phyloP scores from a whole-genome alignment of 1,140 invertebrate genomes.

The Gonatopus flavifemur region DNA sequence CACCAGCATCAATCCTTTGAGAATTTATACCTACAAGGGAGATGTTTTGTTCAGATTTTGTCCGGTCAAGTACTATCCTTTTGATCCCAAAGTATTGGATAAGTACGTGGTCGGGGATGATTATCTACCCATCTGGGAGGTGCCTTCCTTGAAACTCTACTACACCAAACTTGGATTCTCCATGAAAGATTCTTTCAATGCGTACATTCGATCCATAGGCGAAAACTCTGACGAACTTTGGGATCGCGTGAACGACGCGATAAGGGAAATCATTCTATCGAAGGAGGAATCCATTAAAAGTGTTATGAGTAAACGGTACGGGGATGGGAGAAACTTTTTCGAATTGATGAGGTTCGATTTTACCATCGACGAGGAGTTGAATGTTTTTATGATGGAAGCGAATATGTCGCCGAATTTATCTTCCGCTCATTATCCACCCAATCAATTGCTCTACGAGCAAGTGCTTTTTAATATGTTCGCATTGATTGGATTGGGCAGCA shows the following conservation, averaged over 20 bases:
- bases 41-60: constrained; percentile 93
- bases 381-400: constrained; percentile 90
- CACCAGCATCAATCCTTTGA: constrained; percentile 87
- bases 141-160: constrained; percentile 78
- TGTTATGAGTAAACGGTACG: constrained; percentile 53
- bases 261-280: constrained; percentile 70
- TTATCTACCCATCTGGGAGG: constrained; percentile 92
- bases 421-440: constrained; percentile 87
- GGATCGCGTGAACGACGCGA: constrained; percentile 78
- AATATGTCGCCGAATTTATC: constrained; percentile 99
- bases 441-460: constrained; percentile 89
- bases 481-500: constrained; percentile 74
- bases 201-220: constrained; percentile 70
- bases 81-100: constrained; percentile 76
- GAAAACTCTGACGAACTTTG: constrained; percentile 77
- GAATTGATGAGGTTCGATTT: constrained; percentile 94
- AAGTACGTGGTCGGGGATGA: constrained; percentile 96
- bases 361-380: constrained; percentile 84
- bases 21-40: constrained; percentile 86
- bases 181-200: constrained; percentile 87
- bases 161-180: constrained; percentile 77
- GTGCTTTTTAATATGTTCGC: constrained; percentile 85
- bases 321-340: constrained; percentile 76
- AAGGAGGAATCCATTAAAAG: constrained; percentile 74
- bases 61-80: constrained; percentile 88